Evolutionary conservation across 2,888 invertebrate genomes (phyloP).

Genomic region (Cristatella mucedo): DNA sequence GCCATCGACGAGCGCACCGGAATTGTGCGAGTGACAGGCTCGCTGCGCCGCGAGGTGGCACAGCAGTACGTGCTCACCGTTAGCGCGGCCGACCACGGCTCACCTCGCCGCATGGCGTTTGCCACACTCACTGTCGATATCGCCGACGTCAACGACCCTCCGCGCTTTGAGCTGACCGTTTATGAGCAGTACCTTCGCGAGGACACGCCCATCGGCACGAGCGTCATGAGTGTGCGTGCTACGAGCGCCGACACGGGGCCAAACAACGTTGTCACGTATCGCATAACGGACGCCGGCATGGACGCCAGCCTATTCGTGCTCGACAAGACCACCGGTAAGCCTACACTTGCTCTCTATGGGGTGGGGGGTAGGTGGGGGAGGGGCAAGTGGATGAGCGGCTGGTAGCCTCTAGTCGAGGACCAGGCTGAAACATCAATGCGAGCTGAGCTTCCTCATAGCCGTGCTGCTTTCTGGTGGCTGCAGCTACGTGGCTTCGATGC

Average conservation of each 20-base stretch:
- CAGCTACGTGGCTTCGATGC: too few relatives aligned
- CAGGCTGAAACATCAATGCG: too few relatives aligned
- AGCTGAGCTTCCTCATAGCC: too few relatives aligned
- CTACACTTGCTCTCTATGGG: too few relatives aligned
- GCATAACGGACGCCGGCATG: slow-evolving; percentile 71
- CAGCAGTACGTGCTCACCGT: slow-evolving; percentile 68
- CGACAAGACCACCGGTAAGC: slow-evolving; percentile 47
- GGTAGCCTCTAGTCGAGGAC: too few relatives aligned
- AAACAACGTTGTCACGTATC: slow-evolving; percentile 69
- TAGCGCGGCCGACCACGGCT: slow-evolving; percentile 53
- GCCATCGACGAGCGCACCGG: slow-evolving; percentile 56
- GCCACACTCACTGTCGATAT: slow-evolving; percentile 41
- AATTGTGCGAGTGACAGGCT: slow-evolving; percentile 51
- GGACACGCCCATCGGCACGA: slow-evolving; percentile 55
- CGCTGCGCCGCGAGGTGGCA: slow-evolving; percentile 70
- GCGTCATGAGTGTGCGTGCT: slow-evolving; percentile 69
- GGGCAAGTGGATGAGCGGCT: too few relatives aligned
- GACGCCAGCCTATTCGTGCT: slow-evolving; percentile 69
- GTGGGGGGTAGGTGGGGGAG: too few relatives aligned
- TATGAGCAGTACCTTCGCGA: slow-evolving; percentile 65
- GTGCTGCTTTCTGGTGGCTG: too few relatives aligned
- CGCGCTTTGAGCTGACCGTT: slow-evolving; percentile 66
- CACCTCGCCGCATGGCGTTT: background rate
- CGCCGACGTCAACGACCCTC: slow-evolving; percentile 77
- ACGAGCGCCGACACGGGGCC: slow-evolving; percentile 77